phyloP scores from a whole-genome alignment of 2,888 invertebrate genomes.

The Phorcus lineatus region DNA sequence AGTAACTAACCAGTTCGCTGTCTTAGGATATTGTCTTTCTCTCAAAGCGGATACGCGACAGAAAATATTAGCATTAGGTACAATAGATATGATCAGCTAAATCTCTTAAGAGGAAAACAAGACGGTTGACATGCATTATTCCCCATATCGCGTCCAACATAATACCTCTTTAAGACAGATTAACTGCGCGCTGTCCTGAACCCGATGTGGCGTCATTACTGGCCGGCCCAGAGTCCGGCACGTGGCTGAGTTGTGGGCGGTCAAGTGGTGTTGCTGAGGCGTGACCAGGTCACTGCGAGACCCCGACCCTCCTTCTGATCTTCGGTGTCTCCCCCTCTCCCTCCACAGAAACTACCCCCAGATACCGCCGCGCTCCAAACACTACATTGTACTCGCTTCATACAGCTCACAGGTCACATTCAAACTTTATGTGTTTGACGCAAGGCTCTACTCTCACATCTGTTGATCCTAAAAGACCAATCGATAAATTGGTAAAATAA shows the following conservation, averaged over 20 bases:
- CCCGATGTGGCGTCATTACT: neutral
- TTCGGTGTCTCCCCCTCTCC: too few species aligned
- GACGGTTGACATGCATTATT: neutral
- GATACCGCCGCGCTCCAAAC: too few species aligned
- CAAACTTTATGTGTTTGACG: too few species aligned
- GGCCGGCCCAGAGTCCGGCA: neutral
- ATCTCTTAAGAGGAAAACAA: neutral
- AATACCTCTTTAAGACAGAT: neutral
- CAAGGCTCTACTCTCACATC: too few species aligned
- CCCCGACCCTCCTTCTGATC: too few species aligned
- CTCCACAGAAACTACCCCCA: too few species aligned
- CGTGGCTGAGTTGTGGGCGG: neutral
- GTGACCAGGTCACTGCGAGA: neutral
- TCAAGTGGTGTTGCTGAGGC: neutral
- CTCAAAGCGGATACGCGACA: neutral
- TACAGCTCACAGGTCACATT: too few species aligned
- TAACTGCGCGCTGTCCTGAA: neutral
- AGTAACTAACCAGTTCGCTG: too few species aligned
- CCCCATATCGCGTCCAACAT: neutral
- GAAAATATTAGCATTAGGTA: neutral
- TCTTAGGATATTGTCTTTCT: neutral
- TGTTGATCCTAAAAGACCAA: too few species aligned
- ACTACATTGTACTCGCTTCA: too few species aligned
- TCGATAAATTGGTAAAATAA: too few species aligned
- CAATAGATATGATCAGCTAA: neutral